phyloP scores from a whole-genome alignment of 2,888 invertebrate species.

The Aphidius colemani region DNA sequence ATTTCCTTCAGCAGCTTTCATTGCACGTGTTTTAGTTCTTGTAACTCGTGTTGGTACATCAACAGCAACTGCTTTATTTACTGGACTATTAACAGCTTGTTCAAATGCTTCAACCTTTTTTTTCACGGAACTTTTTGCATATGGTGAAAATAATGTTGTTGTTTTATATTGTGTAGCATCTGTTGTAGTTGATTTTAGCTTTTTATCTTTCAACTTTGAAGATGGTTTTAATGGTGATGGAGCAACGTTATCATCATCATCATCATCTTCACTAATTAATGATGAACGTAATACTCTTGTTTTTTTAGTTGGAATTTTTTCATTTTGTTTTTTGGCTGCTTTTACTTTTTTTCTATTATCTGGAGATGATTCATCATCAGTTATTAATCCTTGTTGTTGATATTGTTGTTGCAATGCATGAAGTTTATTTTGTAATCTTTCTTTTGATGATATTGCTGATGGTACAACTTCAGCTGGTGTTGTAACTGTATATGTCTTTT shows the following conservation, averaged over 20 bases:
- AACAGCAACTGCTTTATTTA: conserved; percentile 28
- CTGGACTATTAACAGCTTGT: conserved; percentile 61
- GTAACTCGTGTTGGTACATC: conserved; percentile 60
- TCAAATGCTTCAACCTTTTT: conserved; percentile 68
- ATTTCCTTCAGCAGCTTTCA: conserved; percentile 54
- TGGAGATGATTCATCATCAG: conserved; percentile 55
- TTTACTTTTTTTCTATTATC: conserved; percentile 34
- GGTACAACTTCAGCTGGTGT: not conserved
- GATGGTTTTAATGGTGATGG: conserved; percentile 40
- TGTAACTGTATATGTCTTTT: conserved; percentile 2
- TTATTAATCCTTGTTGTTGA: conserved; percentile 45
- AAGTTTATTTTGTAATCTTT: conserved; percentile 26
- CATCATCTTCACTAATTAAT: conserved; percentile 33
- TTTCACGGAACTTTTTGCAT: conserved; percentile 65
- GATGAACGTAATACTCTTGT: conserved; percentile 29
- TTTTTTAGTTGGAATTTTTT: conserved; percentile 22
- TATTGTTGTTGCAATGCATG: conserved; percentile 31
- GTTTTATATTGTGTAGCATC: conserved; percentile 45
- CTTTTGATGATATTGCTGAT: conserved; percentile 19
- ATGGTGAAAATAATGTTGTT: conserved; percentile 63
- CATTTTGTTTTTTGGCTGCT: conserved; percentile 24
- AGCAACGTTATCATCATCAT: conserved; percentile 41
- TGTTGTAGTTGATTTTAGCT: conserved; percentile 18
- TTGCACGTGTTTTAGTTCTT: conserved; percentile 65
- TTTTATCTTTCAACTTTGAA: conserved; percentile 27